These are phyloP conservation scores for Lytechinus pictus DNA, from an alignment of 35 echinoderm and acorn worm species.

Conservation along the genomic window DNA sequence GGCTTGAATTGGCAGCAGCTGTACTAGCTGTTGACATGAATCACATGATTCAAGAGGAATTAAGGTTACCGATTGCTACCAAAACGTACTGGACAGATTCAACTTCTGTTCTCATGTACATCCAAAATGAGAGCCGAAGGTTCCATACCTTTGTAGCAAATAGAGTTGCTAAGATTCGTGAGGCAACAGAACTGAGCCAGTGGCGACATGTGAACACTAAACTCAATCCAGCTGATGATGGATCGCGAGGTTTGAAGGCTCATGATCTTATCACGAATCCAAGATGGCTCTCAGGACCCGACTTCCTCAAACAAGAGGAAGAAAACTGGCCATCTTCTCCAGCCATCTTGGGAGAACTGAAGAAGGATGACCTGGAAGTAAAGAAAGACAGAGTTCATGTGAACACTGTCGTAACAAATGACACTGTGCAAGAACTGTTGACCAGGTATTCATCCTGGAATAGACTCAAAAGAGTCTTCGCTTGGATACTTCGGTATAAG, in stretches of 20 bases:
- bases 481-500: constrained; percentile 31
- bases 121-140: too few species aligned
- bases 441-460: constrained; percentile 53
- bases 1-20: constrained; percentile 73
- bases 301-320: constrained; percentile 55
- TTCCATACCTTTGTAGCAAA: too few species aligned
- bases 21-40: not conserved
- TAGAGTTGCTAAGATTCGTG: constrained; percentile 14
- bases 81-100: too few species aligned
- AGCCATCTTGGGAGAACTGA: not conserved
- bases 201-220: constrained; percentile 71
- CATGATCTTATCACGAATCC: not conserved
- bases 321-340: constrained; percentile 40
- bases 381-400: not conserved
- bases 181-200: not conserved
- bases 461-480: constrained; percentile 32
- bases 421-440: not conserved
- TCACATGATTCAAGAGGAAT: constrained; percentile 16
- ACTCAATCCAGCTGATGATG: constrained; percentile 71
- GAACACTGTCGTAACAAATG: not conserved
- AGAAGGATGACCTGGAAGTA: not conserved
- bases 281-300: constrained; percentile 56
- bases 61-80: too few species aligned
- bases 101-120: too few species aligned
- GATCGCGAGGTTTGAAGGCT: constrained; percentile 56